Conservation (phyloP, 2,113 vertebrate genomes). For the Verasper variegatus region DNA sequence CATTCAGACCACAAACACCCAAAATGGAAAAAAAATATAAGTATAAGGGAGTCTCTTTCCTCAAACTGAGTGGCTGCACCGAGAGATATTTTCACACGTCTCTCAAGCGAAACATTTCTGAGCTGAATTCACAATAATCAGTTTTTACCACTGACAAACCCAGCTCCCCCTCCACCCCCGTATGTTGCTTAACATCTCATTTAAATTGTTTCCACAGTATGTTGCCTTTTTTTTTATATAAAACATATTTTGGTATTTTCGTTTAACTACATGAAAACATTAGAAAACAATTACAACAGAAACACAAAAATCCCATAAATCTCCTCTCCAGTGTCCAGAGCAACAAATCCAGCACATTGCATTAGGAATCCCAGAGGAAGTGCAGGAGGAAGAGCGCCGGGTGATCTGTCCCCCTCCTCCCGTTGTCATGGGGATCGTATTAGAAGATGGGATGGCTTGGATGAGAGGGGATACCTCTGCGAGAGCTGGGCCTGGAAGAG, state of each 20-base stretch:
- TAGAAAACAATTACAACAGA: slow-evolving; percentile 63
- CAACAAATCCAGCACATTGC: slow-evolving; percentile 33
- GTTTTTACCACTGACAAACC: slow-evolving; percentile 4
- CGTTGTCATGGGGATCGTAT: neutral
- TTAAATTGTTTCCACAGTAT: slow-evolving; percentile 40
- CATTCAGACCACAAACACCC: slow-evolving; percentile 59
- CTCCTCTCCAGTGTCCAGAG: slow-evolving; percentile 43
- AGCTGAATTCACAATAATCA: slow-evolving; percentile 26
- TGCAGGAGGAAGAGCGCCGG: slow-evolving; percentile 24
- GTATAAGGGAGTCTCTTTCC: slow-evolving; percentile 29
- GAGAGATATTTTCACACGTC: slow-evolving; percentile 9
- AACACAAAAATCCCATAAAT: slow-evolving; percentile 30
- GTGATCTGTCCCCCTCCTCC: neutral
- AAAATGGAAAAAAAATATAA: slow-evolving; percentile 36
- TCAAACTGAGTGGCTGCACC: slow-evolving; percentile 7
- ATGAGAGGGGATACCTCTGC: neutral
- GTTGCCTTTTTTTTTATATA: slow-evolving; percentile 54
- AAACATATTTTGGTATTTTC: slow-evolving; percentile 71
- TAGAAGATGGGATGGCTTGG: slow-evolving; percentile 31
- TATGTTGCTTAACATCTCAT: slow-evolving; percentile 20
- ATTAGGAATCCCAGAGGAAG: slow-evolving; percentile 40
- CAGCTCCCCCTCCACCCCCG: neutral
- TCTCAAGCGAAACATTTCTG: slow-evolving; percentile 31
- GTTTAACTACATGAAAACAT: slow-evolving; percentile 60
- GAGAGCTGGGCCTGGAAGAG: slow-evolving; percentile 18